Base-by-base conservation (phyloP, 2,113 vertebrate genomes). In the Panurus biarmicus region DNA sequence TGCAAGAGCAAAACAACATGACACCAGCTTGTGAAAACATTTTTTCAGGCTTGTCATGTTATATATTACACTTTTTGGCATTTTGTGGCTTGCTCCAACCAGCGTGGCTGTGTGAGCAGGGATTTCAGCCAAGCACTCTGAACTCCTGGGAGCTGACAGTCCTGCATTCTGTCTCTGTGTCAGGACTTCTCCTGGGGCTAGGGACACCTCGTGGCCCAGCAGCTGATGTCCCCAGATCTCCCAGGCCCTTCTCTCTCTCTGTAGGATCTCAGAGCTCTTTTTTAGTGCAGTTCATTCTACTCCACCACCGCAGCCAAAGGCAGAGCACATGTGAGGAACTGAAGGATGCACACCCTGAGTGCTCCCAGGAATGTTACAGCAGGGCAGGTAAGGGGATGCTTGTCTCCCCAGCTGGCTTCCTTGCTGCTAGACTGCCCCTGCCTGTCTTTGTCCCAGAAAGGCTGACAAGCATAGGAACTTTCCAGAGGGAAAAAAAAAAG, bases 1-100 rank as follows among this genome's bases (percentile, higher is more conserved):
- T 93, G 40, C 35, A 79, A 93, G 75, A 93, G 78, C 75, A 90
- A 96, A 90, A 87, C 95, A 96, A 96, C 85, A 85, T 48, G 51
- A 94, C 91, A 95, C 36, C 75, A 84, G 56, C 56, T 88, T 86
- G 48, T 77, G 64, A 77, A 95, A 97, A 96, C 36, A 91, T 76
- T 90, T 80, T 93, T 93, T 86, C 85, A 77, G 75, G 64, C 61
- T 58, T 80, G 65, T 67, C 75, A 70, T 45, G 45, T 69, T 86
- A 79, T 62, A 58, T 54, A 76, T 87, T 62, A 65, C 51, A 62
- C 48, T 62, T 93, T n/a, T 15, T 48, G 78, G 61, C 64, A 45
- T 86, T 94, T 64, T 64, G 56, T 80, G 82, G 86, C 74, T 89
- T 89, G 45, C 65, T 73, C 56, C 71, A 83, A 50, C 15, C 80